phyloP scores from a whole-genome alignment of 2,797 vertebrate genomes.

The Mormyrus hasselquistii region DNA sequence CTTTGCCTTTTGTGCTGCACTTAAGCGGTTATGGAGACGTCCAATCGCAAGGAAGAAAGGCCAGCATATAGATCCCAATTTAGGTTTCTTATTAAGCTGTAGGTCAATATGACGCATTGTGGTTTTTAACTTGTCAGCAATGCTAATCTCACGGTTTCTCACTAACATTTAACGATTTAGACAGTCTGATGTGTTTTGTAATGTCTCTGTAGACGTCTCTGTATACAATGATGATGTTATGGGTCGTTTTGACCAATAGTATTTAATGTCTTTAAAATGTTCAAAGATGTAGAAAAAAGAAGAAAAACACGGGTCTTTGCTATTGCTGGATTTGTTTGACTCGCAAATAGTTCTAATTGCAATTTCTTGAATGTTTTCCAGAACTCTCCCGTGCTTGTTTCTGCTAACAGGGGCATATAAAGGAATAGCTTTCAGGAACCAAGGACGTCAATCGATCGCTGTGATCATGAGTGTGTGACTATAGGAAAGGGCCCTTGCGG shows the following conservation, averaged over 20 bases:
- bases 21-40: not conserved
- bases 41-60: not conserved
- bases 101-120: not conserved
- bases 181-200: not conserved
- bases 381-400: not conserved
- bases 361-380: not conserved
- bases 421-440: not conserved
- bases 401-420: not conserved
- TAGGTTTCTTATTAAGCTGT: not conserved
- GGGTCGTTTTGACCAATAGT: not conserved
- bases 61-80: not conserved
- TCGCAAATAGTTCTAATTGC: not conserved
- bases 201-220: not conserved
- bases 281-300: not conserved
- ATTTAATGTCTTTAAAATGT: not conserved
- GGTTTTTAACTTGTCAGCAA: not conserved
- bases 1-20: not conserved
- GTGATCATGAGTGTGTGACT: not conserved
- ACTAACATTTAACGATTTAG: not conserved
- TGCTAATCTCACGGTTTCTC: not conserved
- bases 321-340: not conserved
- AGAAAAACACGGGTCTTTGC: not conserved
- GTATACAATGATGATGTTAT: not conserved
- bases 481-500: not conserved
- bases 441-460: not conserved